Percentiles rank a stretch among this genome's conserved stretches.
Conservation (phyloP, 2,113 vertebrate genomes). For the Antennarius striatus region DNA sequence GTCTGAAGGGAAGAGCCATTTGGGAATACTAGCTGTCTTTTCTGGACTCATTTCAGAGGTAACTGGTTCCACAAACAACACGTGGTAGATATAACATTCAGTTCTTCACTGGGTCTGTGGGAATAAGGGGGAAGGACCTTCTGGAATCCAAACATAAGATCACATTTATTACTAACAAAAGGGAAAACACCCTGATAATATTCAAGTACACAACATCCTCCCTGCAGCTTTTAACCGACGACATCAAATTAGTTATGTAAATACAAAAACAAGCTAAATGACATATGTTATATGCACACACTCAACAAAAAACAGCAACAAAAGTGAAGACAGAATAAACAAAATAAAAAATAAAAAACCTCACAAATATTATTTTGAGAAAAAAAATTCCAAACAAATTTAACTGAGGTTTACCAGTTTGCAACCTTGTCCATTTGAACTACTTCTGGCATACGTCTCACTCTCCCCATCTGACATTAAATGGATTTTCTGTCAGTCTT, state of each 20-base stretch:
- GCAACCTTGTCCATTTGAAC: conserved; percentile 47
- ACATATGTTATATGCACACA: not conserved
- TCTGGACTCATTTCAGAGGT: conserved; percentile 67
- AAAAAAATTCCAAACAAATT: not conserved
- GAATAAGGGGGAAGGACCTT: conserved; percentile 22
- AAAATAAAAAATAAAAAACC: conserved; percentile 4
- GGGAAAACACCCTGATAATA: conserved; percentile 15
- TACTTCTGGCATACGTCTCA: conserved; percentile 40
- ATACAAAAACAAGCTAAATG: not conserved
- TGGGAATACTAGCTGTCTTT: conserved; percentile 72
- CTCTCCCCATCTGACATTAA: conserved; percentile 48
- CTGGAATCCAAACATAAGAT: conserved; percentile 33
- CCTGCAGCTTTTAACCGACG: not conserved
- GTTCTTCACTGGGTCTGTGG: conserved; percentile 33
- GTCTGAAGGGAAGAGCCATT: conserved; percentile 55
- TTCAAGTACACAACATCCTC: conserved; percentile 20
- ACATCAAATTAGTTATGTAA: conserved; percentile 9
- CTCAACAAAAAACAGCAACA: not conserved
- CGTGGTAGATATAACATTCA: conserved; percentile 37
- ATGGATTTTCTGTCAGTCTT: conserved; percentile 72
- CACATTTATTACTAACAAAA: conserved; percentile 36
- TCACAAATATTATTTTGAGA: not conserved
- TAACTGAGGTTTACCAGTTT: conserved; percentile 21
- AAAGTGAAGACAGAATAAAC: not conserved
- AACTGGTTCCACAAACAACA: conserved; percentile 66